These are phyloP conservation scores for Diplosoma virens DNA, from an alignment of 23 tunicate genomes.

Conservation along the genomic window DNA sequence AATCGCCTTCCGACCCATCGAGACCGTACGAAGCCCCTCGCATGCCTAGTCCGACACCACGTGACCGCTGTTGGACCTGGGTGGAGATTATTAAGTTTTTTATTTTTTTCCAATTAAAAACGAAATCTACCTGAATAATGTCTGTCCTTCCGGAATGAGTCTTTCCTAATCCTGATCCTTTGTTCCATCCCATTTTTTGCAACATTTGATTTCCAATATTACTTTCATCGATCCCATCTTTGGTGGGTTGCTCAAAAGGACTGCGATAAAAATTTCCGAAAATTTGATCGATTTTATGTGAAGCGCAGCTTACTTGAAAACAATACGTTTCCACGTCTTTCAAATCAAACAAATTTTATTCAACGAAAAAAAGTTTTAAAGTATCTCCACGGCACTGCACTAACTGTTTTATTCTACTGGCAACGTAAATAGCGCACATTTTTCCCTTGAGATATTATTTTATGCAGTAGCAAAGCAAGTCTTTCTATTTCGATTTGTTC, in stretches of 20 bases:
- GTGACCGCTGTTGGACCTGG: conserved; percentile 87
- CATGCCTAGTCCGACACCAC: conserved; percentile 87
- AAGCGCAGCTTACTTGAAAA: no score
- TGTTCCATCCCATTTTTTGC: conserved; percentile 97
- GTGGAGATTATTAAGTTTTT: no score
- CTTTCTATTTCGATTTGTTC: no score
- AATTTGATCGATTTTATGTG: no score
- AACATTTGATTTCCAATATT: conserved; percentile 91
- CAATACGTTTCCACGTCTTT: no score
- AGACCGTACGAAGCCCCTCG: conserved; percentile 72
- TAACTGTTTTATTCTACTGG: no score
- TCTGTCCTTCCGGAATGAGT: conserved; percentile 72
- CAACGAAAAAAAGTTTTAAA: no score
- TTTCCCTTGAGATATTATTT: no score
- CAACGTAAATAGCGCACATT: no score
- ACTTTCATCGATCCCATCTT: conserved; percentile 68
- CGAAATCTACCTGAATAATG: conserved; percentile 50
- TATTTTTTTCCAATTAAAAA: neutral
- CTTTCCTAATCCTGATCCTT: conserved; percentile 96
- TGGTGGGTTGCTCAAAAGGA: conserved; percentile 87
- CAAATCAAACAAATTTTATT: no score
- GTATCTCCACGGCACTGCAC: neutral
- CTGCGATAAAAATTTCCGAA: conserved; percentile 41
- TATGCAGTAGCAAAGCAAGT: no score
- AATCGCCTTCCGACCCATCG: conserved; percentile 63